Base-by-base conservation (phyloP, 64 coral and sea anemone species). In the Actinia equina region DNA sequence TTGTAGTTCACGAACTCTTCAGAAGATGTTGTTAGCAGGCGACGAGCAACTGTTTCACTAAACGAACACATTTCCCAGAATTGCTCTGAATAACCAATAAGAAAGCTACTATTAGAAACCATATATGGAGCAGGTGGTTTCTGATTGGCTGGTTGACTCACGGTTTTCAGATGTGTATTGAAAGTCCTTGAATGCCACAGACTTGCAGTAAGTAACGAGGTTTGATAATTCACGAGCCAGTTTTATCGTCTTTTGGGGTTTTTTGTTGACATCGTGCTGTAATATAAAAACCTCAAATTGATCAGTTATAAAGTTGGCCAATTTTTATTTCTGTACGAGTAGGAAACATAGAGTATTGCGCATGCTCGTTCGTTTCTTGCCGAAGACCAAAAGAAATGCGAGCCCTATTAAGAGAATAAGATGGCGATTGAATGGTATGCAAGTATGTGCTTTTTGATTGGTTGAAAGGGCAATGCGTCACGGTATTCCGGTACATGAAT, bases 1-100 rank as follows among this genome's bases (percentile, higher is more conserved):
- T 98, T 98, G 86, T 98, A 85, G 65, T 95, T 98, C 20, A 98
- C 96, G 62, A 98, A 91, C 19, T 98, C 96, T 64, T 98, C 96
- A 14, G 96, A 93, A 37, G 89, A 95, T 1, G 88, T 82, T 52
- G 79, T 52, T 7, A 87, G 83, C 17, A 94, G 55, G 55, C 92
- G 85, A 86, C 90, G 91, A 49, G 93, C 87, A 52, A 94, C 86
- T 55, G 90, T 91, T 77, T 98, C 96, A 90, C 86, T 89, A 62
- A 98, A 88, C 9, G 96, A 98, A 62, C 93, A 92, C 96, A 98
- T 94, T 44, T 98, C 96, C 96, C 96, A 98, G 51, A 83, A 94
- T 88, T 95, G 91, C 80, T 98, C 96, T 98, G 46, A 51, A 26
- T 16, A 59, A 79, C 67, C 79, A 85, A 84, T 52, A 30, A 84